Percentiles rank a stretch among this genome's conserved stretches.
phyloP scores from a whole-genome alignment of 2,113 vertebrate species.

The Platycercus adscitus region DNA sequence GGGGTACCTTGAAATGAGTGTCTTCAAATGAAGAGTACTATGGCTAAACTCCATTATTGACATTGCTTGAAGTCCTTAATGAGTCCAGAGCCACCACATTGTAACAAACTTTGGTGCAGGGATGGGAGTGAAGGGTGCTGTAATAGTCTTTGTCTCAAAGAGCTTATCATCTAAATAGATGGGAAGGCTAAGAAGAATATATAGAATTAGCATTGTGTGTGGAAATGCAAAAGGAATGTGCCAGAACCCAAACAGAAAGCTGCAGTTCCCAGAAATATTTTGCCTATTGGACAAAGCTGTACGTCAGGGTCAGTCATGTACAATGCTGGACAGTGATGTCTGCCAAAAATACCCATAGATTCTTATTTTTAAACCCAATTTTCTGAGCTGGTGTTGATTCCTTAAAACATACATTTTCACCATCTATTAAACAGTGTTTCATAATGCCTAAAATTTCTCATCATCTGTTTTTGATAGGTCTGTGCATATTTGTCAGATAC shows the following conservation, averaged over 20 bases:
- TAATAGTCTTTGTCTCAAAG: background rate
- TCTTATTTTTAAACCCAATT: background rate
- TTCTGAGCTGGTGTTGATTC: background rate
- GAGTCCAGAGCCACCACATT: background rate
- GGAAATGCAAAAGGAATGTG: background rate
- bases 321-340: background rate
- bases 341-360: background rate
- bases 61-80: background rate
- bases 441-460: background rate
- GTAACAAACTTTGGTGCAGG: background rate
- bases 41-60: background rate
- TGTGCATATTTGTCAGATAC: background rate
- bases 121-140: background rate
- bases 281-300: background rate
- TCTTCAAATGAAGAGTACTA: background rate
- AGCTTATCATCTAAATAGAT: background rate
- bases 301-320: background rate
- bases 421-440: background rate
- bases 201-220: background rate
- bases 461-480: background rate
- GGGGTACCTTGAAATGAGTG: background rate
- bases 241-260: background rate
- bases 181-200: background rate
- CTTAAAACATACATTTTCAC: background rate
- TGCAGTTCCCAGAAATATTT: background rate